Evolutionary conservation across 2,113 vertebrate genomes (phyloP), one percentile per base, ranked within the genome.

Genomic region (Bucco capensis): DNA sequence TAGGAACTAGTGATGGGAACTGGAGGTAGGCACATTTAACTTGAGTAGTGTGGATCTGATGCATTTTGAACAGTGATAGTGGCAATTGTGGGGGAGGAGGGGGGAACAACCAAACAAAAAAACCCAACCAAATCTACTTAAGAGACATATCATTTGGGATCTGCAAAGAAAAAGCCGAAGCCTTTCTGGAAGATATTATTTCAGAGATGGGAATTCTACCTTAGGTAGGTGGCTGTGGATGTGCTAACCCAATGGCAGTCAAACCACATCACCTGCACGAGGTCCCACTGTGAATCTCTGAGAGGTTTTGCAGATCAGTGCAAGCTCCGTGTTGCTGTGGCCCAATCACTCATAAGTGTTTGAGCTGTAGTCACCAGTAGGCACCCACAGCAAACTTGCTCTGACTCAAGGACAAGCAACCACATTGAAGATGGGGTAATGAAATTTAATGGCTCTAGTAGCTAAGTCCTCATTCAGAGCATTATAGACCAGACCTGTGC

Each of bases 341-440:
- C 22, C 57, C 42, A 57, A 10, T 42, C 28, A 22, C 38, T 67
- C 40, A 17, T 15, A n/a, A 19, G 22, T 7, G 8, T 40, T 46
- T 0, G 0, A 71, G 27, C 47, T 71, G 47, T 5, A 58, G 75
- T 75, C 66, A 54, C 37, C 37, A 18, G 15, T 4, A 5, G 3
- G n/a, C 17, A 51, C 47, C 56, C 24, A 27, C 17, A 1, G 13
- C 57, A 78, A 37, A 11, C 35, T 27, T 49, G 33, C 12, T 51
- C 57, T 0, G 0, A 50, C 47, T 37, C 51, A 71, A 57, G 42
- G 46, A 18, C 17, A 33, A 1, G 56, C 0, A 0, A 22, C 56
- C 51, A 30, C 4, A 1, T 19, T 69, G 9, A 30, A 40, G 30
- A 13, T 0, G 4, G 35, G 15, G 18, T 18, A 47, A 13, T 75